Percentiles rank a stretch among this genome's conserved stretches.
These are phyloP conservation scores for Drosophila mayaguana DNA, from an alignment of 2,888 invertebrate genomes.

Conservation along the genomic window DNA sequence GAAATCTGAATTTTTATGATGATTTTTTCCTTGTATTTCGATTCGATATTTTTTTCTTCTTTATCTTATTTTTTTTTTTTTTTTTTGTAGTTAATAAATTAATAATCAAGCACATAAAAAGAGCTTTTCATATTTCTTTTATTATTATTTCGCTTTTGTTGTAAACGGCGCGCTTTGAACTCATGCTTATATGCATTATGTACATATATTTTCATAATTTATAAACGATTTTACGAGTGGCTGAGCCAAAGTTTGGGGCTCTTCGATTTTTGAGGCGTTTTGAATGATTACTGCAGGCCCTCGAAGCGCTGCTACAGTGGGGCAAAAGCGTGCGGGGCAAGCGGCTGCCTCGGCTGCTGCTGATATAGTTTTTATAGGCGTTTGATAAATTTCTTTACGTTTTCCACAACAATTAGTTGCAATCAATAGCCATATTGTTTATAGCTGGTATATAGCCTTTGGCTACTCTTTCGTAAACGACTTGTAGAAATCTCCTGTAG, in stretches of 20 bases:
- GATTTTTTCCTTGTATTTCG: slow-evolving; percentile 41
- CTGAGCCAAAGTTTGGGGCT: slow-evolving; percentile 56
- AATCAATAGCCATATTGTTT: slow-evolving; percentile 76
- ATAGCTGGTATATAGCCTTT: slow-evolving; percentile 32
- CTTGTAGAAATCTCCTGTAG: slow-evolving; percentile 27
- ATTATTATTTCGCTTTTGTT: slow-evolving; percentile 17
- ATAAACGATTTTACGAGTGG: slow-evolving; percentile 71
- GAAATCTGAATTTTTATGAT: slow-evolving; percentile 60
- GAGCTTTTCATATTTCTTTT: slow-evolving; percentile 74
- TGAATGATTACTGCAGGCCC: slow-evolving; percentile 73
- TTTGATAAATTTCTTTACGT: slow-evolving; percentile 75
- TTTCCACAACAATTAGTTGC: slow-evolving; percentile 77
- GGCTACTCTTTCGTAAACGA: slow-evolving; percentile 28
- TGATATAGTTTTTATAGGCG: slow-evolving; percentile 79
- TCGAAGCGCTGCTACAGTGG: slow-evolving; percentile 41
- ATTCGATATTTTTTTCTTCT: background rate
- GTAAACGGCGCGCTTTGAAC: slow-evolving; percentile 75
- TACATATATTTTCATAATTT: slow-evolving; percentile 80
- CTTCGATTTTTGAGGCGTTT: slow-evolving; percentile 52
- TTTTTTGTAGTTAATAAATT: slow-evolving; percentile 69
- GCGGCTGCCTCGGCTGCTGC: slow-evolving; percentile 33
- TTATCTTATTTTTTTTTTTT: slow-evolving; percentile 11
- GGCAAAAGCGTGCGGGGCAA: background rate
- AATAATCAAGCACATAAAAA: slow-evolving; percentile 77
- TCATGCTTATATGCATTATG: slow-evolving; percentile 71